A percentile compares a stretch with the other conserved stretches of the same genome.
Evolutionary conservation across 2,113 vertebrate genomes (phyloP).

Genomic region (Spheniscus mendiculus): DNA sequence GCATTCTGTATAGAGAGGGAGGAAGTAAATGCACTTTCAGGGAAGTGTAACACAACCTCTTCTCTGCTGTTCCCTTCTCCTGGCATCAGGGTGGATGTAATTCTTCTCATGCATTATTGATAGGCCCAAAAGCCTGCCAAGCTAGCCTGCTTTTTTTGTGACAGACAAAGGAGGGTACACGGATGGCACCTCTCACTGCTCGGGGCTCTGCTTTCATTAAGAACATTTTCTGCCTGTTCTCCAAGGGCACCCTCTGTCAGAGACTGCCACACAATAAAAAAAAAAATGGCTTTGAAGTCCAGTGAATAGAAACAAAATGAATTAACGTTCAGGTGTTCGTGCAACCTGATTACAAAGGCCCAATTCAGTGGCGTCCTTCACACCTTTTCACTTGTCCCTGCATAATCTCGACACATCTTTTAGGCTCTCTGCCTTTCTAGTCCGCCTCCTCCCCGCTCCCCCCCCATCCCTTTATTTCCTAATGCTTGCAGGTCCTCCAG

Average conservation of each 20-base stretch:
- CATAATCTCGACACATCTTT: constrained; percentile 55
- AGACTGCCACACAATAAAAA: constrained; percentile 45
- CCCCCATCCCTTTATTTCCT: constrained; percentile 55
- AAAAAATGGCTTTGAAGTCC: constrained; percentile 64
- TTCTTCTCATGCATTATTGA: constrained; percentile 83
- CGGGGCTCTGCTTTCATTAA: constrained; percentile 73
- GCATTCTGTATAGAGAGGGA: neutral
- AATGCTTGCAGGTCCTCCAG: constrained; percentile 80
- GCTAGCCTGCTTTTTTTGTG: constrained; percentile 66
- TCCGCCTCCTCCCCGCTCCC: neutral
- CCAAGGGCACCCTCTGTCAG: constrained; percentile 70
- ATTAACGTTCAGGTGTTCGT: constrained; percentile 67
- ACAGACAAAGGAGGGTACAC: constrained; percentile 71
- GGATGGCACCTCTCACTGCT: constrained; percentile 73
- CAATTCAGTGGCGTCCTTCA: constrained; percentile 67
- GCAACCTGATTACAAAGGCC: constrained; percentile 70
- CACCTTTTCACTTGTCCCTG: constrained; percentile 66
- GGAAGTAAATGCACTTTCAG: constrained; percentile 14
- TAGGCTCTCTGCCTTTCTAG: neutral
- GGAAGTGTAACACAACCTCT: constrained; percentile 18
- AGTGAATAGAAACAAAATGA: constrained; percentile 59
- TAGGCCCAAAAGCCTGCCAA: constrained; percentile 79
- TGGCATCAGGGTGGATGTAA: constrained; percentile 71
- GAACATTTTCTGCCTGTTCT: constrained; percentile 68
- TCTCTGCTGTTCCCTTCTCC: constrained; percentile 33